These are phyloP conservation scores for Sepiola atlantica DNA, from an alignment of 2,888 invertebrate genomes.

Conservation along the genomic window DNA sequence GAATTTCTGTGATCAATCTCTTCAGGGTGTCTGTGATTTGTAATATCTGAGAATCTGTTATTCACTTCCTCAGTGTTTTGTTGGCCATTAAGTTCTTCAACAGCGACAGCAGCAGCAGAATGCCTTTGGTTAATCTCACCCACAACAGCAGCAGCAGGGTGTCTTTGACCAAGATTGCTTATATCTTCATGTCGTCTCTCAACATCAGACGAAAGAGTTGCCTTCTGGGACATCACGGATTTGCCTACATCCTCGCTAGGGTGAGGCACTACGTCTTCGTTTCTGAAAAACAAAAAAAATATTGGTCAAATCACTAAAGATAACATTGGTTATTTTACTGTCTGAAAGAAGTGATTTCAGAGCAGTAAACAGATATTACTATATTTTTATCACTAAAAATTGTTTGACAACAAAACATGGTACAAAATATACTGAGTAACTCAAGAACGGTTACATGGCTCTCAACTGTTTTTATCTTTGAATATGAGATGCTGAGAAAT, in stretches of 20 bases:
- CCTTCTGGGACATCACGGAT: constrained; percentile 46
- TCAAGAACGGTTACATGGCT: not conserved
- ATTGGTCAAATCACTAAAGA: not conserved
- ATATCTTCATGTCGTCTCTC: constrained; percentile 46
- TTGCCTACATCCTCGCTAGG: constrained; percentile 45
- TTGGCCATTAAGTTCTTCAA: constrained; percentile 42
- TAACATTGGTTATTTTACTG: not conserved
- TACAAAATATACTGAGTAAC: not conserved
- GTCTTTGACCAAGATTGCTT: constrained; percentile 39
- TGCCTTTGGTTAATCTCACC: constrained; percentile 41
- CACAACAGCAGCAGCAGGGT: constrained; percentile 42
- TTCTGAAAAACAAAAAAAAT: not conserved
- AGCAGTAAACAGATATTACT: not conserved
- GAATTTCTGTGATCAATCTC: constrained; percentile 37
- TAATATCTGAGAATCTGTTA: constrained; percentile 41
- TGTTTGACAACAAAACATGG: not conserved
- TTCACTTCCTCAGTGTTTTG: constrained; percentile 43
- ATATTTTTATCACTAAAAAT: not conserved
- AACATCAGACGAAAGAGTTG: constrained; percentile 40
- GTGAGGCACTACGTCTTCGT: constrained; percentile 45
- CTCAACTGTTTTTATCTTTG: not conserved
- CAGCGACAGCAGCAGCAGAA: constrained; percentile 32
- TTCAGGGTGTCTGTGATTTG: constrained; percentile 46
- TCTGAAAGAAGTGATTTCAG: not conserved
- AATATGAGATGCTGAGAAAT: not conserved